These are phyloP conservation scores for Kryptolebias marmoratus DNA, from an alignment of 2,113 vertebrate species.

Conservation along the genomic window DNA sequence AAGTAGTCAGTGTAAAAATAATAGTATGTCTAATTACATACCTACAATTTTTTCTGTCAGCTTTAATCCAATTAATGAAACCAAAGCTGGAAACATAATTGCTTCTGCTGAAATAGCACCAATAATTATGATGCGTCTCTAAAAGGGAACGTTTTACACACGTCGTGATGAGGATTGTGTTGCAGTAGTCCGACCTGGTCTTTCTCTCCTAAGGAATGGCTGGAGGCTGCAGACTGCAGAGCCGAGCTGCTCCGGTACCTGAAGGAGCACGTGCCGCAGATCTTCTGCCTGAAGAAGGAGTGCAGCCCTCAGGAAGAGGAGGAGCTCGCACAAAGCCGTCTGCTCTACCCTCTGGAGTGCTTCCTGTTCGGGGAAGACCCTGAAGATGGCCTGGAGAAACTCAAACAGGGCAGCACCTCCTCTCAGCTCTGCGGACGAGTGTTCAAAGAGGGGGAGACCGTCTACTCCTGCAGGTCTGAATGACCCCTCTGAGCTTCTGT, in stretches of 20 bases:
- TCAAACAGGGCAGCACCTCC: slow-evolving; percentile 84
- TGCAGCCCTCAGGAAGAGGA: slow-evolving; percentile 87
- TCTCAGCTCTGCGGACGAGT: slow-evolving; percentile 95
- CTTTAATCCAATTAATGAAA: no score
- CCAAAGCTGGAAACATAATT: no score
- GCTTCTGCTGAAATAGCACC: no score
- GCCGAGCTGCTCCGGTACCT: slow-evolving; percentile 84
- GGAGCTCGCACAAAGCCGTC: slow-evolving; percentile 78
- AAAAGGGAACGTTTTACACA: no score
- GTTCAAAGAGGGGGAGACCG: slow-evolving; percentile 96
- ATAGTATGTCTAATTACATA: no score
- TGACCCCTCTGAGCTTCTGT: neutral
- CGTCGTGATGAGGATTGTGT: neutral
- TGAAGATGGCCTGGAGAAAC: slow-evolving; percentile 86
- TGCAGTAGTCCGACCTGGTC: neutral
- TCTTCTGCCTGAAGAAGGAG: slow-evolving; percentile 86
- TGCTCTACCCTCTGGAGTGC: slow-evolving; percentile 90
- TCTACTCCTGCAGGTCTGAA: slow-evolving; percentile 96
- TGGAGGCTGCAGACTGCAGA: slow-evolving; percentile 84
- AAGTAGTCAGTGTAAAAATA: no score
- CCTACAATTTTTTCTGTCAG: no score
- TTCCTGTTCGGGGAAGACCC: slow-evolving; percentile 94
- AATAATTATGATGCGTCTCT: no score
- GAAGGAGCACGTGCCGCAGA: slow-evolving; percentile 89
- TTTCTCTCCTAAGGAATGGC: slow-evolving; percentile 83